A percentile compares a stretch with the other conserved stretches of the same genome.
These are phyloP conservation scores for Phorcus lineatus DNA, from an alignment of 2,888 invertebrate genomes.

Conservation along the genomic window DNA sequence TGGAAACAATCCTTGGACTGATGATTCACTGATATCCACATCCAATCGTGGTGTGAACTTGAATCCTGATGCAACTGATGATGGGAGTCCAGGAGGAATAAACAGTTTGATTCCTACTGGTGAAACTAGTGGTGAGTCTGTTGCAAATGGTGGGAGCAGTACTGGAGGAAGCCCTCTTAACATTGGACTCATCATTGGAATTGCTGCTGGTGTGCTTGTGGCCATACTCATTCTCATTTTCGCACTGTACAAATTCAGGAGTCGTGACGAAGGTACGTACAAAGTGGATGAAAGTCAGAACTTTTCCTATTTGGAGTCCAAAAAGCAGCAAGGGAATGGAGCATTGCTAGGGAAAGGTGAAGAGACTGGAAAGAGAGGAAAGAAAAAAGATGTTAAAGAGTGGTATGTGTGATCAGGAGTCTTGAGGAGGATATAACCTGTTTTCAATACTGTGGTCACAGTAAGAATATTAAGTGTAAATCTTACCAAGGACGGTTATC, in stretches of 20 bases:
- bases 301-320: slow-evolving; percentile 75
- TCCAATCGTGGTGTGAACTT: neutral
- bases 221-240: slow-evolving; percentile 90
- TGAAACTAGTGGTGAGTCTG: slow-evolving; percentile 31
- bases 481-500: too few species aligned
- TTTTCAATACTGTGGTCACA: too few species aligned
- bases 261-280: slow-evolving; percentile 90
- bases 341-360: slow-evolving; percentile 52
- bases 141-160: slow-evolving; percentile 2
- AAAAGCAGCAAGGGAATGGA: slow-evolving; percentile 67
- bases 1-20: neutral
- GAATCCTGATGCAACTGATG: neutral
- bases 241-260: slow-evolving; percentile 72
- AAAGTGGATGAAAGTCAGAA: slow-evolving; percentile 92
- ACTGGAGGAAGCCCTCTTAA: slow-evolving; percentile 29
- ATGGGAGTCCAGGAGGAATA: neutral
- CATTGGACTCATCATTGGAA: slow-evolving; percentile 84
- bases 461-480: too few species aligned
- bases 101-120: slow-evolving; percentile 24
- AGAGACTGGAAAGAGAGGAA: slow-evolving; percentile 57
- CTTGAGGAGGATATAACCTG: too few species aligned
- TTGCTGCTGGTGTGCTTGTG: slow-evolving; percentile 93
- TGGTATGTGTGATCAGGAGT: slow-evolving; percentile 67
- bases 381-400: slow-evolving; percentile 70
- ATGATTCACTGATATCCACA: neutral